Evolutionary conservation across 2,113 vertebrate genomes (phyloP), one percentile per base, ranked within the genome.

Genomic region (Zosterops hypoxanthus): DNA sequence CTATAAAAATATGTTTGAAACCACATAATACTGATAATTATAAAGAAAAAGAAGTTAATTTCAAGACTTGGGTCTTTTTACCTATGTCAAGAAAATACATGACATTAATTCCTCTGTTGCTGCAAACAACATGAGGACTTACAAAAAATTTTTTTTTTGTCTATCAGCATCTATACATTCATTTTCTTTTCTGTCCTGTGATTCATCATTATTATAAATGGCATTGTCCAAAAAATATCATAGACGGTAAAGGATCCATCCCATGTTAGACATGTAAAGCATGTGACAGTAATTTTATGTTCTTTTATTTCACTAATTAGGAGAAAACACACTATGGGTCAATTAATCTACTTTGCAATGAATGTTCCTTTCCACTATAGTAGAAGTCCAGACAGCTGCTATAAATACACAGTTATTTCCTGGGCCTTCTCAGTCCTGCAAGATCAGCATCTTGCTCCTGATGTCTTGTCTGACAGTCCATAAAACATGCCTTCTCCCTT

Each of bases 81-180:
- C 8, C 23, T 47, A 19, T 33, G 13, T 60, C 29, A 73, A 29
- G 7, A 24, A 87, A 64, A 60, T 31, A 11, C 3, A 46, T 65
- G 7, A 22, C 6, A 41, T 10, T 1, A 39, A 42, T 79, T 63
- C 59, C 6, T 80, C 53, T 72, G 7, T 33, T 47, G 6, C 29
- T 72, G 17, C 5, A 52, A 44, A 69, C 3, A 83, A 64, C 53
- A 73, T 6, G 3, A 44, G 5, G 11, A 55, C 10, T 59, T 59
- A 36, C n/a, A 34, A 34, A 34, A 34, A 34, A 6, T 33, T 1
- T 0, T 1, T 63, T 1, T 63, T 66, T 88, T 82, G 3, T 57
- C 12, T 75, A 13, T 31, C 39, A 42, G 5, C 19, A 46, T 24
- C 22, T 68, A 21, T 50, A 17, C 4, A 41, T 76, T 64, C 3